Conservation (phyloP, 2,797 vertebrate species). For the Tympanoctomys barrerae region DNA sequence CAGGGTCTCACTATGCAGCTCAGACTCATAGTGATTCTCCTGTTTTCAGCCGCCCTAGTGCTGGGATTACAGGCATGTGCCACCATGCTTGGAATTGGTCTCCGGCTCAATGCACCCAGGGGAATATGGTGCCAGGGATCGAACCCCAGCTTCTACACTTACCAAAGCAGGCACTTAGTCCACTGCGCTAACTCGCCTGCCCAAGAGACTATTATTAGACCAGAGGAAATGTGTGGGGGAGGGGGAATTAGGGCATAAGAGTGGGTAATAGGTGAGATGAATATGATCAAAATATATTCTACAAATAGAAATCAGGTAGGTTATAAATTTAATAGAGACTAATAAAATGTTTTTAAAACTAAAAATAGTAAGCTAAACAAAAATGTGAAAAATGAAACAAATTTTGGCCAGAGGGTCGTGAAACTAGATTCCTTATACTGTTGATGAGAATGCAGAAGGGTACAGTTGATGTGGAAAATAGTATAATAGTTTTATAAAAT, state of each 20-base stretch:
- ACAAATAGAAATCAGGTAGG: not conserved
- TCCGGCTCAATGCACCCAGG: too few relatives aligned
- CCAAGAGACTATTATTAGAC: not conserved
- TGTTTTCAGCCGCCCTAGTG: too few relatives aligned
- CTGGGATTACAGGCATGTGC: too few relatives aligned
- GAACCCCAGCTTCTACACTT: too few relatives aligned
- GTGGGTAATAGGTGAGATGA: not conserved
- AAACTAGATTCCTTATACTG: not conserved
- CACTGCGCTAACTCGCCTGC: too few relatives aligned
- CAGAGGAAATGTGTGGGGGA: not conserved
- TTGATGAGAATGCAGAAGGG: not conserved
- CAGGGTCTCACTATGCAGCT: too few relatives aligned
- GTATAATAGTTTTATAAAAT: not conserved
- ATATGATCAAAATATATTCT: not conserved
- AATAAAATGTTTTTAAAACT: not conserved
- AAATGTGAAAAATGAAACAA: not conserved
- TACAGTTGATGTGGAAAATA: not conserved
- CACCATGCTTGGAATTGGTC: too few relatives aligned
- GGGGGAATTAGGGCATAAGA: not conserved
- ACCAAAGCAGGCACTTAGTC: too few relatives aligned
- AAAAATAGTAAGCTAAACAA: not conserved
- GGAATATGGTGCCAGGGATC: too few relatives aligned
- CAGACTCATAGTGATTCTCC: too few relatives aligned
- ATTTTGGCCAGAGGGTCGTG: not conserved
- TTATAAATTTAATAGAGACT: not conserved